These are phyloP conservation scores for Boloria selene DNA, from an alignment of 2,888 invertebrate genomes.

Conservation along the genomic window DNA sequence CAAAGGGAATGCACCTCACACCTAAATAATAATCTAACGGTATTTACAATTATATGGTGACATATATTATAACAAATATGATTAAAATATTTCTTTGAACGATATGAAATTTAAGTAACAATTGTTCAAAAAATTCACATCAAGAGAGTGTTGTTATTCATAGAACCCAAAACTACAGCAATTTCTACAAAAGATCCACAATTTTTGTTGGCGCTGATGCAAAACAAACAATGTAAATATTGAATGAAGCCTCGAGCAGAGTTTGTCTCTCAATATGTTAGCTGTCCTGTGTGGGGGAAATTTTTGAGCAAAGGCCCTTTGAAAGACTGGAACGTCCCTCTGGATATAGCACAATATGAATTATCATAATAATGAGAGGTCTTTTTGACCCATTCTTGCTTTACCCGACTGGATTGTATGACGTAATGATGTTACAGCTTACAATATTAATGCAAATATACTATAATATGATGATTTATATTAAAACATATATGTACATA, in stretches of 20 bases:
- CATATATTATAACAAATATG: too few species aligned
- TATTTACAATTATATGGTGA: too few species aligned
- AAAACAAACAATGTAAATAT: constrained; percentile 61
- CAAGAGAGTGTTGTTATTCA: constrained; percentile 6
- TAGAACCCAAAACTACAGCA: constrained; percentile 17
- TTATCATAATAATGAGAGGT: constrained; percentile 68
- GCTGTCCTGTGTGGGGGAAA: constrained; percentile 54
- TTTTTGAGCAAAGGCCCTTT: constrained; percentile 53
- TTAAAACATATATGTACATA: too few species aligned
- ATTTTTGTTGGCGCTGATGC: constrained; percentile 14
- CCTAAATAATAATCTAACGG: too few species aligned
- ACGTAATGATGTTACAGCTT: constrained; percentile 7
- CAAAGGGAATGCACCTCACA: too few species aligned
- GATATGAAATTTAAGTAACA: too few species aligned
- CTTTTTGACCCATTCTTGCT: constrained; percentile 31
- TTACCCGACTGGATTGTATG: constrained; percentile 23
- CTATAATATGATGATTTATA: background rate
- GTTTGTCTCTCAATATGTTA: constrained; percentile 69
- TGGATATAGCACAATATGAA: constrained; percentile 63
- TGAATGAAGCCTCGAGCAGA: constrained; percentile 58
- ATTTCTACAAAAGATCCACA: constrained; percentile 26
- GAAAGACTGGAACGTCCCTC: constrained; percentile 52
- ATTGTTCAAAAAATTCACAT: background rate
- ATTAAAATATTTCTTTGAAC: too few species aligned
- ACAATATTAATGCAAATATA: background rate